A percentile compares a stretch with the other conserved stretches of the same genome.
Evolutionary conservation across 2,113 vertebrate genomes (phyloP).

Genomic region (Dicentrarchus labrax): DNA sequence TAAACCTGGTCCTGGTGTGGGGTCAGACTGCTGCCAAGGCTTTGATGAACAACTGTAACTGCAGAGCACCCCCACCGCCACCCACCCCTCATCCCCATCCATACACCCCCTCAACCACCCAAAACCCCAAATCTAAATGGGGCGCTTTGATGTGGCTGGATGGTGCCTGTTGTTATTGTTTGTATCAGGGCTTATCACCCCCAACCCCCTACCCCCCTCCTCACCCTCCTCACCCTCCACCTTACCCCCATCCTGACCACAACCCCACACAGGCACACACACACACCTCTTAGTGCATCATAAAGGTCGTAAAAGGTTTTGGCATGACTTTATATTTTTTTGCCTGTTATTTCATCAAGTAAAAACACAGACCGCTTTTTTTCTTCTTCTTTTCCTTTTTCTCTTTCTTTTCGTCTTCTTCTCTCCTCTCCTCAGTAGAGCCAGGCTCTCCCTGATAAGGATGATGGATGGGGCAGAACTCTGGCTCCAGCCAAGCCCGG

Average conservation of each 20-base stretch:
- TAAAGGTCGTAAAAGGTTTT: not conserved
- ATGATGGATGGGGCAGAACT: conserved; percentile 91
- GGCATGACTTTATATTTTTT: not conserved
- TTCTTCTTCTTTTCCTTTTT: not conserved
- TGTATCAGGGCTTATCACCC: conserved; percentile 83
- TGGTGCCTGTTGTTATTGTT: conserved; percentile 88
- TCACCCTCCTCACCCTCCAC: not conserved
- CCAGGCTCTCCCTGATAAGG: conserved; percentile 91
- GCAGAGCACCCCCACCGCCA: not conserved
- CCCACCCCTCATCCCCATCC: not conserved
- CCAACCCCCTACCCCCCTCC: not conserved
- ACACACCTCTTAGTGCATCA: not conserved
- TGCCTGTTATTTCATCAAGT: not conserved
- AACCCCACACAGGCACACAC: not conserved
- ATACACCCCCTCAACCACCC: not conserved
- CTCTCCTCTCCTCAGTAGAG: conserved; percentile 68
- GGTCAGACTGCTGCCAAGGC: conserved; percentile 61
- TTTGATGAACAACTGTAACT: conserved; percentile 68
- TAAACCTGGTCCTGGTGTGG: conserved; percentile 22
- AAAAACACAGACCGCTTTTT: conserved; percentile 15
- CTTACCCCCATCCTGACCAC: not conserved
- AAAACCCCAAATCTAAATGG: conserved; percentile 59
- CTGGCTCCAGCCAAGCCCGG: conserved; percentile 91
- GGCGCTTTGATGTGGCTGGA: conserved; percentile 89
- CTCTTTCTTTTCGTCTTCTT: not conserved